Percentiles rank a stretch among this genome's conserved stretches.
Conservation (phyloP, 2,113 vertebrate genomes). For the Misgurnus mizolepis region DNA sequence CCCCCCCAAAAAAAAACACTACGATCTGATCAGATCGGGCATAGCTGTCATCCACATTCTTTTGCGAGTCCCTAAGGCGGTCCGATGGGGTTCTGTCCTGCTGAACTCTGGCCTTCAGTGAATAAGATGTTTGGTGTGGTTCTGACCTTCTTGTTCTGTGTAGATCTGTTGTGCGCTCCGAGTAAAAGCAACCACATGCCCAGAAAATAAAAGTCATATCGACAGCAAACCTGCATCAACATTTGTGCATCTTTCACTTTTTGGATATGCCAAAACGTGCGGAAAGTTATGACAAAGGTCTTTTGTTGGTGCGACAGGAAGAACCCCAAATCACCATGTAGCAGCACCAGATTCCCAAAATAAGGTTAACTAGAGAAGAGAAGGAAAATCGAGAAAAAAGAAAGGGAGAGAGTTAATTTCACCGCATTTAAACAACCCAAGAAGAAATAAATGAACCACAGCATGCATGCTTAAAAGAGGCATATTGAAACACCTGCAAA, state of each 20-base stretch:
- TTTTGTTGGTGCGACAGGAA: constrained; percentile 77
- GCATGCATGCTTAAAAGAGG: constrained; percentile 1
- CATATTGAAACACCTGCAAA: constrained; percentile 31
- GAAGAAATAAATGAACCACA: background rate
- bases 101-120: constrained; percentile 24
- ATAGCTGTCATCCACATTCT: constrained; percentile 29
- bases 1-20: background rate
- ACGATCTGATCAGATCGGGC: constrained; percentile 55
- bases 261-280: constrained; percentile 64
- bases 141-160: constrained; percentile 22
- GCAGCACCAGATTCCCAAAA: constrained; percentile 77
- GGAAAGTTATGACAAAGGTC: constrained; percentile 61
- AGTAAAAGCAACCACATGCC: constrained; percentile 71
- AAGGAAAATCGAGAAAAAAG: constrained; percentile 47
- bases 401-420: constrained; percentile 51
- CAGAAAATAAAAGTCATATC: constrained; percentile 69
- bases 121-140: constrained; percentile 23
- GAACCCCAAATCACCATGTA: constrained; percentile 76
- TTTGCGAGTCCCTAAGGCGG: background rate
- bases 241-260: constrained; percentile 54
- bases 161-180: constrained; percentile 47
- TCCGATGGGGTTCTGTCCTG: constrained; percentile 5
- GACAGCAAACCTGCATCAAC: constrained; percentile 57
- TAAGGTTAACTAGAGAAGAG: constrained; percentile 88
- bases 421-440: constrained; percentile 31